phyloP scores from a whole-genome alignment of 53 echinoderm and acorn worm genomes.

The Mesocentrotus franciscanus region DNA sequence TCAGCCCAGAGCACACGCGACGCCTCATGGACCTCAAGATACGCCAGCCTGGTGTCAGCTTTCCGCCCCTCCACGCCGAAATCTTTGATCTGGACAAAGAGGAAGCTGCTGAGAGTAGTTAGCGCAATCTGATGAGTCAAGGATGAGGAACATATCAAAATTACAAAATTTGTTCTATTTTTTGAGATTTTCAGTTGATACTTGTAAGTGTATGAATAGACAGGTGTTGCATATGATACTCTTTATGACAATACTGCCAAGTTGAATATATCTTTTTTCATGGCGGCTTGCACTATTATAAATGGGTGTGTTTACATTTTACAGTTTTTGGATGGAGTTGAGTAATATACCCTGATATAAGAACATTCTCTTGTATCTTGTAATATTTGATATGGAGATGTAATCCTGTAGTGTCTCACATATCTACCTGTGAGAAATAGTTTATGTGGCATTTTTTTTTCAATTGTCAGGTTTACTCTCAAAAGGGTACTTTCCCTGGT shows the following conservation, averaged over 20 bases:
- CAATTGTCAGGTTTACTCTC: background rate
- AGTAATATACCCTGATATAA: background rate
- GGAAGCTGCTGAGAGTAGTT: conserved; percentile 5
- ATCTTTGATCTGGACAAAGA: conserved; percentile 89
- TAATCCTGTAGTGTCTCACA: background rate
- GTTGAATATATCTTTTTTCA: conserved; percentile 10
- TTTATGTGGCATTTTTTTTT: background rate
- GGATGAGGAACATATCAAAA: background rate
- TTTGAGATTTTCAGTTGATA: conserved; percentile 19
- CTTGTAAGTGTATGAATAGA: conserved; percentile 6
- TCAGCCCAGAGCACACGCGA: conserved; percentile 95
- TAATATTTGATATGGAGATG: background rate
- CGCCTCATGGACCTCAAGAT: conserved; percentile 97
- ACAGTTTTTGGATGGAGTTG: background rate
- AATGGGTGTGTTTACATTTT: conserved; percentile 10
- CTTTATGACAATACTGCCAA: conserved; percentile 17
- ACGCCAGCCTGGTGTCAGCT: conserved; percentile 83
- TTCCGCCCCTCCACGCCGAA: conserved; percentile 95
- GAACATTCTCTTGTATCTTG: background rate
- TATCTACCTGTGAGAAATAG: background rate
- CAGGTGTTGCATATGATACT: conserved; percentile 7
- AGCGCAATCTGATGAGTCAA: background rate
- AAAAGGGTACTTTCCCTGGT: background rate
- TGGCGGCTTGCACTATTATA: background rate
- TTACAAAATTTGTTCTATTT: conserved; percentile 22